Conservation (phyloP, 1,140 invertebrate species). For the Drosophila erecta region DNA sequence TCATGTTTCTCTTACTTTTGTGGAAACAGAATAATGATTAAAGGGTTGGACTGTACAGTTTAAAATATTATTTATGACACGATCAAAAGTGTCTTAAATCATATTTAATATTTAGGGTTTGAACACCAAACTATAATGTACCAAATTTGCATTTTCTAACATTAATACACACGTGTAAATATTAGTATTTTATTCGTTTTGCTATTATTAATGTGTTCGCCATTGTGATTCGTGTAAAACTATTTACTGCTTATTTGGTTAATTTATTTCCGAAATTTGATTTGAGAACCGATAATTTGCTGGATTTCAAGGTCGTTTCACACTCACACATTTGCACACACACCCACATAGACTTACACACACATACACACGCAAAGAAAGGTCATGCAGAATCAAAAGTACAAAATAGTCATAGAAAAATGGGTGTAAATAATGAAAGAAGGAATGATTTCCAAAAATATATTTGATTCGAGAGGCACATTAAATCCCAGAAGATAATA, state of each 20-base stretch:
- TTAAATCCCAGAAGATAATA: not conserved
- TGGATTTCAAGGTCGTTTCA: constrained; percentile 21
- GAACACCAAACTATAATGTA: not conserved
- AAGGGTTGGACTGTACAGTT: not conserved
- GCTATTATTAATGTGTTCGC: not conserved
- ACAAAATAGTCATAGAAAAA: constrained; percentile 59
- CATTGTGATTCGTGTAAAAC: constrained; percentile 22
- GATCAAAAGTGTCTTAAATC: not conserved
- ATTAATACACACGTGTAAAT: not conserved
- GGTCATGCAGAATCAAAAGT: constrained; percentile 59
- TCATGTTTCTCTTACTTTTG: not conserved
- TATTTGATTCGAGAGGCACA: not conserved
- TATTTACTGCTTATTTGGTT: constrained; percentile 55
- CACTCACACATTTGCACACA: constrained; percentile 6
- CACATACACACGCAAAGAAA: constrained; percentile 11
- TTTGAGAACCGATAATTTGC: constrained; percentile 40
- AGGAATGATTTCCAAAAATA: not conserved
- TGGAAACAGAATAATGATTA: not conserved
- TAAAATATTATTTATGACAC: not conserved
- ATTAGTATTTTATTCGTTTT: not conserved
- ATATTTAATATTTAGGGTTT: not conserved
- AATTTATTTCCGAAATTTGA: constrained; percentile 68
- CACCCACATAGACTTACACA: not conserved
- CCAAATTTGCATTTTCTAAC: not conserved
- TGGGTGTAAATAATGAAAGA: constrained; percentile 23